Percentiles rank a stretch among this genome's conserved stretches.
phyloP scores from a whole-genome alignment of 2,888 invertebrate genomes.

The Brenthis ino region DNA sequence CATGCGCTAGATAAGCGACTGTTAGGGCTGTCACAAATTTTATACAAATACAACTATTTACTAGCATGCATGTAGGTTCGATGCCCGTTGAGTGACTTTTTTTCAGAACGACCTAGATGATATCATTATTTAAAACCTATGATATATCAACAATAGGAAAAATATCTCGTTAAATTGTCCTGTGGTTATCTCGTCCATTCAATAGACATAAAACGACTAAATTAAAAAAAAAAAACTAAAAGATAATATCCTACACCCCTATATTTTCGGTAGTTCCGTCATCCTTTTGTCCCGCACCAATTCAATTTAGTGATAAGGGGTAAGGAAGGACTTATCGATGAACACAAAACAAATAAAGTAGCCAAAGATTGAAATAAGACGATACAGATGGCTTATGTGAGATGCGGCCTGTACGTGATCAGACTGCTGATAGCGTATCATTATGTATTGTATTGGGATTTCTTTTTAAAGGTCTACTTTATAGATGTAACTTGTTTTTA shows the following conservation, averaged over 20 bases:
- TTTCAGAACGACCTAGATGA: too few species aligned
- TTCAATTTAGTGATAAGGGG: conserved; percentile 76
- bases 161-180: too few species aligned
- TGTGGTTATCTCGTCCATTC: not conserved
- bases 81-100: not conserved
- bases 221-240: not conserved
- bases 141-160: too few species aligned
- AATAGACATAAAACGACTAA: not conserved
- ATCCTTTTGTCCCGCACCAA: conserved; percentile 66
- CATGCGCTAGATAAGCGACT: conserved; percentile 65
- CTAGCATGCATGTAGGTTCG: not conserved
- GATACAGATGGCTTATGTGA: conserved; percentile 37
- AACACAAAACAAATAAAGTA: conserved; percentile 64
- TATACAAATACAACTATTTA: conserved; percentile 9
- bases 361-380: conserved; percentile 53
- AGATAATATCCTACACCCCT: conserved; percentile 27
- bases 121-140: too few species aligned
- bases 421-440: conserved; percentile 21
- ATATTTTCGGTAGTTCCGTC: conserved; percentile 33
- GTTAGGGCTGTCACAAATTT: conserved; percentile 53
- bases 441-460: conserved; percentile 15
- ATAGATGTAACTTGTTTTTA: conserved; percentile 1
- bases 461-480: conserved; percentile 6
- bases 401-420: conserved; percentile 32
- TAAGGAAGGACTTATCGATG: conserved; percentile 56